phyloP scores from a whole-genome alignment of 2,797 vertebrate genomes.

The Heterohyrax brucei region DNA sequence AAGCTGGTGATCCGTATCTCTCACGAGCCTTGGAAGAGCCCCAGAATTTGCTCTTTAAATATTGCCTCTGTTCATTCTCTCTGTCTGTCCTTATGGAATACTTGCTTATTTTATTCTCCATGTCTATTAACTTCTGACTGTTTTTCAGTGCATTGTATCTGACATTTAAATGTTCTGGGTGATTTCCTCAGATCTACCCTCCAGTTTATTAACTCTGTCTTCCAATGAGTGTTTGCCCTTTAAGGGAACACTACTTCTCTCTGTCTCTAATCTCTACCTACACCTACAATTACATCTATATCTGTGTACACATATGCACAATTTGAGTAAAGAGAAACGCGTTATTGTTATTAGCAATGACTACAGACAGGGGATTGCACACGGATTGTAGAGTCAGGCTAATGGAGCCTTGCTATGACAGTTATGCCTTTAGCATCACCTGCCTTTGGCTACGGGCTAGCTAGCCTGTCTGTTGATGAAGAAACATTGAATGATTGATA shows the following conservation, averaged over 20 bases:
- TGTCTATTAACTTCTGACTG: background rate
- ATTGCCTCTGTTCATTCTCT: too few relatives aligned
- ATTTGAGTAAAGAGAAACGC: background rate
- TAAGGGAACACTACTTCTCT: background rate
- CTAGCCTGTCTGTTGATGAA: background rate
- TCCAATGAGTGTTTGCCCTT: background rate
- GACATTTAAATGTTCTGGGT: background rate
- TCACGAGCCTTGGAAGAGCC: background rate
- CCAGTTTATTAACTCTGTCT: background rate
- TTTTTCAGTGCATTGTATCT: too few relatives aligned
- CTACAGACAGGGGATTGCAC: too few relatives aligned
- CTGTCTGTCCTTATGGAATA: rapidly evolving
- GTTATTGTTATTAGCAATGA: background rate
- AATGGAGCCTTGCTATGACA: background rate
- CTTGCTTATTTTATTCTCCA: too few relatives aligned
- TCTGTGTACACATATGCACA: background rate
- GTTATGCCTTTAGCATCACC: rapidly evolving
- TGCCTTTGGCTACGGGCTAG: too few relatives aligned
- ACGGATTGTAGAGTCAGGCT: too few relatives aligned
- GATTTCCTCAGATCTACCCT: background rate
- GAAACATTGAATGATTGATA: background rate
- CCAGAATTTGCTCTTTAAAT: background rate
- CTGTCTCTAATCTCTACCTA: background rate
- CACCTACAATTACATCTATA: background rate
- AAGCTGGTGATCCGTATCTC: background rate